Percentiles rank a stretch among this genome's conserved stretches.
Conservation (phyloP, 2,797 vertebrate species). For the Tenualosa ilisha region DNA sequence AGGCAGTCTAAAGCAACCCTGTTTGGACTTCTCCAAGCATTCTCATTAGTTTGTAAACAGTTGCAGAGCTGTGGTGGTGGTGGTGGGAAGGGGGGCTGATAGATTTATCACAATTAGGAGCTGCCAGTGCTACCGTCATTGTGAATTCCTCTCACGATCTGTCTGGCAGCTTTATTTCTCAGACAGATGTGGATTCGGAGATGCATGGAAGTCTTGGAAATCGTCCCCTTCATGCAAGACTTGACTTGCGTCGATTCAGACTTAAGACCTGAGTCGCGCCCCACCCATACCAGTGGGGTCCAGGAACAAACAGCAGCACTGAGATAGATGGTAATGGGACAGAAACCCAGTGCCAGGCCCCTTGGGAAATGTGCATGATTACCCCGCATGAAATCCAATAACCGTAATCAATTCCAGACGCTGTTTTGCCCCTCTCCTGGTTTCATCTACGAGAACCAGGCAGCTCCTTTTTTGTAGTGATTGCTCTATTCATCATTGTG, state of each 20-base stretch:
- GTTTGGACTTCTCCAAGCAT: not conserved
- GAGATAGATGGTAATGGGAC: conserved; percentile 42
- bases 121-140: not conserved
- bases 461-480: conserved; percentile 38
- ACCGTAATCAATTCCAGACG: conserved; percentile 46
- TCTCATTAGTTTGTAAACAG: conserved; percentile 12
- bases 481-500: conserved; percentile 47
- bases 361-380: conserved; percentile 47
- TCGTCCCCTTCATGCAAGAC: not conserved
- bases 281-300: not conserved
- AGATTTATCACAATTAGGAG: not conserved
- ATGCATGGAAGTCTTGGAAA: not conserved
- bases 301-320: not conserved
- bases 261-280: not conserved
- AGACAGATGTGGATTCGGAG: not conserved
- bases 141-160: not conserved
- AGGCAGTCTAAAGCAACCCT: not conserved
- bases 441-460: conserved; percentile 31
- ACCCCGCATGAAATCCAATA: conserved; percentile 53
- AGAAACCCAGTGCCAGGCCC: conserved; percentile 24
- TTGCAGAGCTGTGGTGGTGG: not conserved
- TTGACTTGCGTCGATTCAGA: not conserved
- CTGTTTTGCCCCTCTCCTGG: conserved; percentile 40
- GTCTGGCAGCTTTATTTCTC: not conserved
- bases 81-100: not conserved